Evolutionary conservation across 2,888 invertebrate genomes (phyloP), one percentile per base, ranked within the genome.

Genomic region (Amiota mariae): DNA sequence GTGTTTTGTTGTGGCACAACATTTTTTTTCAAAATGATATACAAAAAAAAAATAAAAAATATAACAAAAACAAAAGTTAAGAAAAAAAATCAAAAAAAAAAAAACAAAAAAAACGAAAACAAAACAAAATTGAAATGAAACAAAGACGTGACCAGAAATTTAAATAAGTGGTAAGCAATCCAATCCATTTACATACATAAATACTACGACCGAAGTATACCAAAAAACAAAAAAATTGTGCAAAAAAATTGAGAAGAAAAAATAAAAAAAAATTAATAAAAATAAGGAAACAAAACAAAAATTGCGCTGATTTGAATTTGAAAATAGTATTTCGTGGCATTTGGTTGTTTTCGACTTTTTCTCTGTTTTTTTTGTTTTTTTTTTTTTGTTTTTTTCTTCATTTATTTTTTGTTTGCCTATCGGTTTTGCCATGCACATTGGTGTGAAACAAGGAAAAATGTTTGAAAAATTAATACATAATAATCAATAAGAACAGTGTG

Each of bases 251-350:
- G 49, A 13, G 10, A 48, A 63, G 2, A 61, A 56, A 70, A 72
- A 76, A 73, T 24, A 67, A 76, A 78, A 72, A 78, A 61, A 75
- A 80, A 80, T 36, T 80, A 73, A n/a, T 51, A 72, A 63, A 13
- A 71, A 54, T 11, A 24, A 70, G 13, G 13, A 56, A 56, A 70
- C 18, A 70, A 78, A 83, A 78, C 82, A 79, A 73, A 83, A 81
- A 81, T 83, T 82, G 85, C 84, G 83, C 85, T 85, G 85, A 83
- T 83, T 83, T 83, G 83, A 83, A 83, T 83, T 83, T 83, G 85
- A 83, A 83, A 83, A 83, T 83, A 36, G 36, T 36, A 80, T 83
- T 83, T 83, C 80, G 79, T 82, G 81, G 84, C 85, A 82, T 83
- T 82, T 84, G 80, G 74, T 77, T 75, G 76, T 68, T 66, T 73